Base-by-base conservation (phyloP, 1,140 invertebrate genomes). In the Penaeus chinensis region DNA sequence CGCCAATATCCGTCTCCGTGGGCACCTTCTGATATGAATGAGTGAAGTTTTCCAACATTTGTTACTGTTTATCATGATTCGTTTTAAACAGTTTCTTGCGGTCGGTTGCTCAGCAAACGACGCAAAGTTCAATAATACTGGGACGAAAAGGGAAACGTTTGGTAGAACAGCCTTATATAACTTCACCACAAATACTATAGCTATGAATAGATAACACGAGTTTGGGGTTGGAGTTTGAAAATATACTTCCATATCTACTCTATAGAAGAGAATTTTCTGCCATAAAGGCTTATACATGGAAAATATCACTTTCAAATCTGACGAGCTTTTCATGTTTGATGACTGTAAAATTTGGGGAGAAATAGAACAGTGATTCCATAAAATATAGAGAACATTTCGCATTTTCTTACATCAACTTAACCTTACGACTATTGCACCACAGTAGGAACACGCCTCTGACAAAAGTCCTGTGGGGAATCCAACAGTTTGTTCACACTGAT, bases 341-440 rank as follows among this genome's bases (percentile, higher is more conserved):
- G 54, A 76, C 24, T 66, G 69, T 76, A 84, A 84, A 84, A 27
- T 76, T 83, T 76, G 60, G 71, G 69, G 82, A 84, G 42, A 84
- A 82, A 84, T 42, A 84, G 82, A 84, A 84, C 69, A 84, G 69
- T 54, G 76, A 32, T 84, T 62, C 76, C 37, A 54, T 47, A 76
- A 76, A 76, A 74, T 69, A 32, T 81, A 84, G 69, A 60, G 76
- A 84, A 82, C 80, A 76, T 71, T 74, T 84, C 66, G 76, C 82
- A 84, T 74, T 84, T 84, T 84, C n/a, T 61, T 27, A 84, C 82
- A 84, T 66, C 69, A 74, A 84, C 82, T 84, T 84, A 84, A 84
- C 76, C 82, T 84, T 84, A 84, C 82, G 82, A 84, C 82, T 84
- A 84, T 84, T 84, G 82, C 82, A 84, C 82, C 82, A 84, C 69